These are phyloP conservation scores for Rapana venosa DNA, from an alignment of 2,888 invertebrate genomes.

Conservation along the genomic window DNA sequence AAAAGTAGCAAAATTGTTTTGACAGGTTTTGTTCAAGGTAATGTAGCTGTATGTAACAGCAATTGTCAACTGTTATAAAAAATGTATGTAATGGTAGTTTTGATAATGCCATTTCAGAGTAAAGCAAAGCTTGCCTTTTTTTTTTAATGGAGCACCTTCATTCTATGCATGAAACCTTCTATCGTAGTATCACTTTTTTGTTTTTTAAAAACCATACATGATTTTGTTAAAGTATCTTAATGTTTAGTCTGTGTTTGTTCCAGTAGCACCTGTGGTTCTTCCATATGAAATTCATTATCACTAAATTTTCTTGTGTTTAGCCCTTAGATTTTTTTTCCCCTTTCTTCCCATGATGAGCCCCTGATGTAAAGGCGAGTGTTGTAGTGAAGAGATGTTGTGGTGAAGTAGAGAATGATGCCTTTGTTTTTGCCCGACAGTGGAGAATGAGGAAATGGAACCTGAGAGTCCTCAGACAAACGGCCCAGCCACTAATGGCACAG, in stretches of 20 bases:
- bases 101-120: too few species aligned
- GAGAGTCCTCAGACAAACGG: constrained; percentile 34
- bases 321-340: neutral
- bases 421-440: constrained; percentile 35
- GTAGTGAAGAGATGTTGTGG: neutral
- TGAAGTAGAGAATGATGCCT: constrained; percentile 29
- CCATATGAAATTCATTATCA: neutral
- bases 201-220: too few species aligned
- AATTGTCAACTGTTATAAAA: too few species aligned
- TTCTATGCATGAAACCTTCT: neutral
- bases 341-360: neutral
- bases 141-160: neutral
- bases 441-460: neutral
- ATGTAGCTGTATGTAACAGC: too few species aligned
- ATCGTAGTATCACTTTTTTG: too few species aligned
- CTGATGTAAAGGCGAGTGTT: neutral
- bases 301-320: neutral
- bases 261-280: too few species aligned
- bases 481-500: constrained; percentile 36
- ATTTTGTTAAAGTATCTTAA: too few species aligned
- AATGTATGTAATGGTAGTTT: too few species aligned
- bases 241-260: too few species aligned
- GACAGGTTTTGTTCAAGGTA: too few species aligned
- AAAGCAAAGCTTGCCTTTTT: too few species aligned
- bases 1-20: too few species aligned